phyloP scores from a whole-genome alignment of 2,888 invertebrate genomes.

The Eristalinus aeneus region DNA sequence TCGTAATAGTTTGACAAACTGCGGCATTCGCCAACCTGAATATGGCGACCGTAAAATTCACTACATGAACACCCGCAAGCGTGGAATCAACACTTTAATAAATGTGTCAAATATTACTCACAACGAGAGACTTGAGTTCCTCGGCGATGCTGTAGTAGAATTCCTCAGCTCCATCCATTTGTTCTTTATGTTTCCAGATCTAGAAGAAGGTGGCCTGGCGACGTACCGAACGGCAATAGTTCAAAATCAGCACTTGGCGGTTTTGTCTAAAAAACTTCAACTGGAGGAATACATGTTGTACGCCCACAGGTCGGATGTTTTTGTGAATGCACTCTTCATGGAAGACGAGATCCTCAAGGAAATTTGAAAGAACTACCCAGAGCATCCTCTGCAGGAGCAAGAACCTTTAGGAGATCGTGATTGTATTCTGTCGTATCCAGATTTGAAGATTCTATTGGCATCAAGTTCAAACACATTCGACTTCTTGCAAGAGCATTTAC shows the following conservation, averaged over 20 bases:
- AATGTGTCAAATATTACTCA: constrained; percentile 96
- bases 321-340: constrained; percentile 89
- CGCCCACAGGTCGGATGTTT: constrained; percentile 98
- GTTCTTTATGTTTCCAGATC: constrained; percentile 97
- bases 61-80: constrained; percentile 94
- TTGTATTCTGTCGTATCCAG: constrained; percentile 93
- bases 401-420: constrained; percentile 96
- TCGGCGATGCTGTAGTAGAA: constrained; percentile 99
- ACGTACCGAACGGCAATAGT: constrained; percentile 98
- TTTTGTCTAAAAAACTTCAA: constrained; percentile 93
- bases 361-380: constrained; percentile 91
- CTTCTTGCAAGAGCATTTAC: constrained; percentile 97
- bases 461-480: constrained; percentile 95
- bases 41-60: constrained; percentile 97
- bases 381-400: constrained; percentile 96
- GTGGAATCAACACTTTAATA: constrained; percentile 97
- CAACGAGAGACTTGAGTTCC: constrained; percentile 97
- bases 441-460: constrained; percentile 93
- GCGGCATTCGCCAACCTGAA: constrained; percentile 97
- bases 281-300: constrained; percentile 98
- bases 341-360: constrained; percentile 85
- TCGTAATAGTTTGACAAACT: constrained; percentile 97
- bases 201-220: constrained; percentile 98
- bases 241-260: constrained; percentile 98
- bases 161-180: constrained; percentile 97